phyloP scores from a whole-genome alignment of 2,113 vertebrate genomes.

The Oophaga pumilio region DNA sequence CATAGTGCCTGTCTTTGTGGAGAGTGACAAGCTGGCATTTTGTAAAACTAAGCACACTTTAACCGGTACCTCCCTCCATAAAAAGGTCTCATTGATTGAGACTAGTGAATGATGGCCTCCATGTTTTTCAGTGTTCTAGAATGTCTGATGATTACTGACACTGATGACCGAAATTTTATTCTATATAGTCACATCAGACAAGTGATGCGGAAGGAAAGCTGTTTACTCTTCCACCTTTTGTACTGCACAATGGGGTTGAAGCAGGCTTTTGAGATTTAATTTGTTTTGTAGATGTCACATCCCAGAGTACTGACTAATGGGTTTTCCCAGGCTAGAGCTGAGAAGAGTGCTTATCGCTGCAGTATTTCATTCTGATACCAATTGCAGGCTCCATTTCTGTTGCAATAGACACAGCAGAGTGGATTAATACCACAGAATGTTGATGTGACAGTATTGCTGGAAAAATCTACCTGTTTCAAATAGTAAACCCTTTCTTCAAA shows the following conservation, averaged over 20 bases:
- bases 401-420: slow-evolving; percentile 27
- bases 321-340: slow-evolving; percentile 40
- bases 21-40: too few species aligned
- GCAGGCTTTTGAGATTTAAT: slow-evolving; percentile 55
- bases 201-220: slow-evolving; percentile 33
- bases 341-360: slow-evolving; percentile 56
- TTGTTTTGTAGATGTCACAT: slow-evolving; percentile 56
- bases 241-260: slow-evolving; percentile 45
- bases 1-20: too few species aligned
- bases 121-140: slow-evolving; percentile 30
- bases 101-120: neutral
- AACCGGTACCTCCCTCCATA: neutral
- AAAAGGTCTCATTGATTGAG: neutral
- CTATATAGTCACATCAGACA: slow-evolving; percentile 42
- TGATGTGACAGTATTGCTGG: slow-evolving; percentile 35
- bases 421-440: slow-evolving; percentile 40
- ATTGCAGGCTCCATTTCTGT: slow-evolving; percentile 39
- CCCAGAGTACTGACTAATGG: slow-evolving; percentile 54
- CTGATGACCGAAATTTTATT: slow-evolving; percentile 39
- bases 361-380: slow-evolving; percentile 54
- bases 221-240: slow-evolving; percentile 52
- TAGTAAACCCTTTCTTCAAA: neutral
- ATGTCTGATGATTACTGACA: slow-evolving; percentile 16
- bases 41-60: neutral
- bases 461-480: slow-evolving; percentile 40